Base-by-base conservation (phyloP, 2,888 invertebrate species). In the Atethmia centrago region DNA sequence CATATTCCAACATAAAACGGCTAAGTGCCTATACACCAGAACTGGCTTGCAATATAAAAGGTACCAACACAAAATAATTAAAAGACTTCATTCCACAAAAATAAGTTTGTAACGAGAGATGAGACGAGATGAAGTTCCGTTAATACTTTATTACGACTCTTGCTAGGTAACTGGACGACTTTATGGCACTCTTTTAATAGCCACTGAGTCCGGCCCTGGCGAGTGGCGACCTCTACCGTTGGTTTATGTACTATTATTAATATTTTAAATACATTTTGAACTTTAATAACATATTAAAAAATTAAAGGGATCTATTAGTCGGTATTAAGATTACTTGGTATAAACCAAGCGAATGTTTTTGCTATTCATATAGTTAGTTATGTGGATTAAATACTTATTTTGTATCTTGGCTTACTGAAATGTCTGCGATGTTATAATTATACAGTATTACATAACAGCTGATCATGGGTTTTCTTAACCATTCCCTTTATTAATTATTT, bases 121-220 rank as follows among this genome's bases (percentile, higher is more conserved):
- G 77, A 83, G 85, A 85, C 66, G 83, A 82, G 84, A 85, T 84
- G 84, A 84, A 86, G 87, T 82, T 85, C 80, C 86, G 85, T 91
- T 92, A 91, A 93, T 93, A 92, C 92, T 93, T 93, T 93, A 94
- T 93, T 91, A 92, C 90, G 87, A 89, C 88, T 89, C 87, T 88
- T 91, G 89, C 89, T 88, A 93, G 91, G 92, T 93, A 91, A 92
- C 93, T 91, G 84, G 86, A 84, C 90, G 86, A 88, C 84, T 93
- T 95, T 93, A 95, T 90, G 93, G 90, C 91, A 89, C 88, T 88
- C 89, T 92, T 93, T 93, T 93, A 94, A 94, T 93, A 91, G 92
- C 90, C 87, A 80, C 88, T 88, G 88, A 91, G 91, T 92, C 75
- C 89, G 88, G 89, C 90, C 90, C 85, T 84, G 85, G 80, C 67